Percentiles rank a stretch among this genome's conserved stretches.
Evolutionary conservation across 2,113 vertebrate genomes (phyloP).

Genomic region (Anser brachyrhynchus): DNA sequence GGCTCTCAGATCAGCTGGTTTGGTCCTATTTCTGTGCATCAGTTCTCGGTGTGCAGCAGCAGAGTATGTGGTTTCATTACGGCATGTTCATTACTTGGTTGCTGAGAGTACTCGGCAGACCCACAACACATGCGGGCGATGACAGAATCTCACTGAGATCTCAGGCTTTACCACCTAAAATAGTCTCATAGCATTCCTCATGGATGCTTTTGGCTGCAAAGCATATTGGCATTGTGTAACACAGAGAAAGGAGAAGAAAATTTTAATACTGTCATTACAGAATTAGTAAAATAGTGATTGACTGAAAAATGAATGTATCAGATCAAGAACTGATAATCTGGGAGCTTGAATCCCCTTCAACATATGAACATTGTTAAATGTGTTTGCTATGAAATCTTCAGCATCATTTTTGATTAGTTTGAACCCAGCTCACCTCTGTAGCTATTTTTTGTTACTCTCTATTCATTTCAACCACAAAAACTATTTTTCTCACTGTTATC

Average conservation of each 20-base stretch:
- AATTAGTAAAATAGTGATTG: background rate
- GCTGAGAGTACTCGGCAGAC: background rate
- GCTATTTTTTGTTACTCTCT: background rate
- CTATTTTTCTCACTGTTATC: background rate
- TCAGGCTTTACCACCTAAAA: background rate
- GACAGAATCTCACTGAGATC: background rate
- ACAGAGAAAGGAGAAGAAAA: background rate
- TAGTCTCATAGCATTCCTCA: background rate
- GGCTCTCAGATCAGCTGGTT: background rate
- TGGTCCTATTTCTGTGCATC: background rate
- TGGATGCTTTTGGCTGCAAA: background rate
- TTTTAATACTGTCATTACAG: background rate
- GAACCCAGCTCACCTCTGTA: background rate
- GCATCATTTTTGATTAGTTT: background rate
- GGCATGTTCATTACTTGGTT: background rate
- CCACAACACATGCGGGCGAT: background rate
- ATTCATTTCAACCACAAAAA: background rate
- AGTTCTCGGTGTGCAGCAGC: background rate
- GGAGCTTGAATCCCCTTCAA: background rate
- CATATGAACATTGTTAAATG: background rate
- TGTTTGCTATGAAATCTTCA: background rate
- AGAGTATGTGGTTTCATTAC: background rate
- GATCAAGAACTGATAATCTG: background rate
- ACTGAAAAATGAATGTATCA: background rate
- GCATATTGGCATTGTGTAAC: background rate